Conservation (phyloP, 2,113 vertebrate genomes). For the Ciconia stormi region DNA sequence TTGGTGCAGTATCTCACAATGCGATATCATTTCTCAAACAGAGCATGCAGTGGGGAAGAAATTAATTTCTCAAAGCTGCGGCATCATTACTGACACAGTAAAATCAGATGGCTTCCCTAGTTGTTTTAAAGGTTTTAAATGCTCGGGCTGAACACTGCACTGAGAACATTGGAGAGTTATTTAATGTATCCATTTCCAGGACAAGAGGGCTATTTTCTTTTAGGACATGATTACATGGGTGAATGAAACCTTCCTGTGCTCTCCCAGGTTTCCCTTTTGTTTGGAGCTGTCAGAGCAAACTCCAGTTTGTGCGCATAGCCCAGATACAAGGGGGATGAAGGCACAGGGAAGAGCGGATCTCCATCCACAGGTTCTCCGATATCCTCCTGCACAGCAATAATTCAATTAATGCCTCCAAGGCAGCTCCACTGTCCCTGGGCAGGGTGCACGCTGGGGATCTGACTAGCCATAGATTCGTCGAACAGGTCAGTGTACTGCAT, state of each 20-base stretch:
- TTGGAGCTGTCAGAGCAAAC: neutral
- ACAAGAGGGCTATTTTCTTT: conserved; percentile 17
- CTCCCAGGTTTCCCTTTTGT: neutral
- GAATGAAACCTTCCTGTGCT: neutral
- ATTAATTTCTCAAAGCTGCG: conserved; percentile 55
- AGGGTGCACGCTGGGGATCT: neutral
- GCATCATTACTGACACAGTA: conserved; percentile 44
- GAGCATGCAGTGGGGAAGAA: conserved; percentile 43
- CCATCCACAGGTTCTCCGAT: neutral
- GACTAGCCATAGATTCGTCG: neutral
- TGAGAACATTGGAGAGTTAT: neutral
- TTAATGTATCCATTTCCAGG: neutral
- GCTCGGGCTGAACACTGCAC: neutral
- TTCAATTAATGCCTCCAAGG: neutral
- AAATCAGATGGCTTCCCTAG: conserved; percentile 38
- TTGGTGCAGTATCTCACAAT: conserved; percentile 49
- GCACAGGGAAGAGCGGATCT: neutral
- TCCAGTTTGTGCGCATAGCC: neutral
- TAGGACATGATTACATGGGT: neutral
- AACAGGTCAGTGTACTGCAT: neutral
- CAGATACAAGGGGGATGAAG: neutral
- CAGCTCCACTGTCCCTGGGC: neutral
- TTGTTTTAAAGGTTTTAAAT: conserved; percentile 29
- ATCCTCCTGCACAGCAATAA: neutral
- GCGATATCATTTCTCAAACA: conserved; percentile 51